Percentiles rank a stretch among this genome's conserved stretches.
Evolutionary conservation across 2,888 invertebrate species (phyloP).

Genomic region (Apotomis turbidana): DNA sequence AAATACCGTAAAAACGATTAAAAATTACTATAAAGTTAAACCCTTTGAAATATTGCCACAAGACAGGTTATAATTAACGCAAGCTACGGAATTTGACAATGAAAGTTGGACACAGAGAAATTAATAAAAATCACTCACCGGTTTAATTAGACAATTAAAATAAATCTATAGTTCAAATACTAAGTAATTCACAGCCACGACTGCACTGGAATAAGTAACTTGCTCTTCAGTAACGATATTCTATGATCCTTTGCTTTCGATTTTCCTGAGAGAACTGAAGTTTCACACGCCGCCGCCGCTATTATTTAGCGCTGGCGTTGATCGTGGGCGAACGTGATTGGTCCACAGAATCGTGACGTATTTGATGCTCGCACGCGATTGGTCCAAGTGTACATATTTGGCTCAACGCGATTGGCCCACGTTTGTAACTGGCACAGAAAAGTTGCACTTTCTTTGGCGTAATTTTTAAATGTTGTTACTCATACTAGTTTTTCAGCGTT

Average conservation of each 20-base stretch:
- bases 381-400: slow-evolving; percentile 82
- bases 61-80: slow-evolving; percentile 40
- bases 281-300: slow-evolving; percentile 73
- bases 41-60: slow-evolving; percentile 9
- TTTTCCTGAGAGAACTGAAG: slow-evolving; percentile 76
- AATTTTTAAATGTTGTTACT: slow-evolving; percentile 59
- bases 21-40: not conserved
- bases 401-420: slow-evolving; percentile 87
- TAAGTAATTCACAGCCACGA: slow-evolving; percentile 65
- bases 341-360: slow-evolving; percentile 75
- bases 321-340: slow-evolving; percentile 86
- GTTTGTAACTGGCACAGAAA: slow-evolving; percentile 75
- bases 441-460: slow-evolving; percentile 57
- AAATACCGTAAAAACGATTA: not conserved
- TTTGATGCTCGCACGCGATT: slow-evolving; percentile 64
- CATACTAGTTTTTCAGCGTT: slow-evolving; percentile 21
- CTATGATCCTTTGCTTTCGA: slow-evolving; percentile 63
- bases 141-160: slow-evolving; percentile 49
- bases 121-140: slow-evolving; percentile 56
- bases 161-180: slow-evolving; percentile 50
- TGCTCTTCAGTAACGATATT: slow-evolving; percentile 55
- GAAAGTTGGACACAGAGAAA: slow-evolving; percentile 5
- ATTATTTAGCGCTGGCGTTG: slow-evolving; percentile 83
- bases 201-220: slow-evolving; percentile 64
- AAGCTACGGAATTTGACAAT: slow-evolving; percentile 30